These are phyloP conservation scores for Pogonocichla stellata DNA, from an alignment of 2,113 vertebrate genomes.

Conservation along the genomic window DNA sequence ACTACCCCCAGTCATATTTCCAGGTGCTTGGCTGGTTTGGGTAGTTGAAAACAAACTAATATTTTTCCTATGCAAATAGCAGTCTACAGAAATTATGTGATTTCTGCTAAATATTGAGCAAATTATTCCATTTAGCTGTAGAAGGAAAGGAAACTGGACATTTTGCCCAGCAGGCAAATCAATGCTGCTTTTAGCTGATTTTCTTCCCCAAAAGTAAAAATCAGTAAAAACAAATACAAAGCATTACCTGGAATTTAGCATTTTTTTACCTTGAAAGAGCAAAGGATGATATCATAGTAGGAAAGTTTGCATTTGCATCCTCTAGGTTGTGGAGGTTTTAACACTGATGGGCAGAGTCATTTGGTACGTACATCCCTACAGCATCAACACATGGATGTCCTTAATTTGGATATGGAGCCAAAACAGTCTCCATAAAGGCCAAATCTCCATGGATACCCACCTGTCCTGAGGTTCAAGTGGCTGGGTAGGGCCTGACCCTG, in stretches of 20 bases:
- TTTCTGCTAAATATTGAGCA: background rate
- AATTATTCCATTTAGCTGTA: background rate
- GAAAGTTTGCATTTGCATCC: background rate
- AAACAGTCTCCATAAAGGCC: background rate
- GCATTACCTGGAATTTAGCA: background rate
- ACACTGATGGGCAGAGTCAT: background rate
- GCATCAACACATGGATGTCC: background rate
- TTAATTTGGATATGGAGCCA: background rate
- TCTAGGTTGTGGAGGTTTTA: background rate
- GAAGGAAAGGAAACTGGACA: background rate
- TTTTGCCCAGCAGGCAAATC: background rate
- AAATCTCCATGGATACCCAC: background rate
- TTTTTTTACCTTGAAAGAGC: background rate
- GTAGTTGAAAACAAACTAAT: background rate
- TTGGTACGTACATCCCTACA: background rate
- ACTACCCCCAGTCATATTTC: background rate
- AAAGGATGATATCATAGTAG: background rate
- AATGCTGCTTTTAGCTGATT: background rate
- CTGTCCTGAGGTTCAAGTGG: background rate
- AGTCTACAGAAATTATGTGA: background rate
- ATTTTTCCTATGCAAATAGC: background rate
- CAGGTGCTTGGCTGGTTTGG: background rate
- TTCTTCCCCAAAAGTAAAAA: slow-evolving; percentile 9
- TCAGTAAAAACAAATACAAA: slow-evolving; percentile 11
- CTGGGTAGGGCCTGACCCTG: background rate